A percentile compares a stretch with the other conserved stretches of the same genome.
These are phyloP conservation scores for Macrosteles quadrilineatus DNA, from an alignment of 1,140 invertebrate genomes.

Conservation along the genomic window DNA sequence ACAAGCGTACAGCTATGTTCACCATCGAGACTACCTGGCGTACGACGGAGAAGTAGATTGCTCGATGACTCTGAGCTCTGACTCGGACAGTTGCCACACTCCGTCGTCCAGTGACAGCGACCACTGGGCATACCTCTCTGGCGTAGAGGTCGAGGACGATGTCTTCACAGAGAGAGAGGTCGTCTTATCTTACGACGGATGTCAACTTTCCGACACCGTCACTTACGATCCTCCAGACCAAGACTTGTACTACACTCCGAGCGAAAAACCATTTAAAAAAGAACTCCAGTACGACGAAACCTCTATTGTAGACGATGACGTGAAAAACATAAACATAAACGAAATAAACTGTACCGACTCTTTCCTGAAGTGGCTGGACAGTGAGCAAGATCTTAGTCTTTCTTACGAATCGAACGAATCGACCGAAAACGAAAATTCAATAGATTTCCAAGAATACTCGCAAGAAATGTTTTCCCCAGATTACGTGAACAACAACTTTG, in stretches of 20 bases:
- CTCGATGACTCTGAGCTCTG: not conserved
- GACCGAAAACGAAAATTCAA: not conserved
- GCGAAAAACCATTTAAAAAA: no score
- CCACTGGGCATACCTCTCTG: slow-evolving; percentile 7
- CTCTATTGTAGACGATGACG: not conserved
- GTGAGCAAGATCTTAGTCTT: slow-evolving; percentile 6
- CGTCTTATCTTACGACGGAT: slow-evolving; percentile 6
- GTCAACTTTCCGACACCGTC: not conserved
- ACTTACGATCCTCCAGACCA: no score
- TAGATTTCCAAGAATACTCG: not conserved
- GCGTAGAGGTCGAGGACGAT: slow-evolving; percentile 7
- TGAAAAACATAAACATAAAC: slow-evolving; percentile 17
- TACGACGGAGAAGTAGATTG: not conserved
- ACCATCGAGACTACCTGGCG: not conserved
- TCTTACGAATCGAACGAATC: not conserved
- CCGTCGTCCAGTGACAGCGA: slow-evolving; percentile 1
- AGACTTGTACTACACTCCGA: no score
- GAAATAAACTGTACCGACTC: slow-evolving; percentile 16
- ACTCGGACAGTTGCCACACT: not conserved
- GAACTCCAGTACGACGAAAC: no score
- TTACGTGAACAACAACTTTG: not conserved
- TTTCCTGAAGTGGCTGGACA: slow-evolving; percentile 22
- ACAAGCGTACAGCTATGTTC: not conserved
- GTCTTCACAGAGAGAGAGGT: slow-evolving; percentile 15
- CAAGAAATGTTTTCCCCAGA: not conserved